Evolutionary conservation across 2,888 invertebrate species (phyloP).

Genomic region (Aphidius colemani): DNA sequence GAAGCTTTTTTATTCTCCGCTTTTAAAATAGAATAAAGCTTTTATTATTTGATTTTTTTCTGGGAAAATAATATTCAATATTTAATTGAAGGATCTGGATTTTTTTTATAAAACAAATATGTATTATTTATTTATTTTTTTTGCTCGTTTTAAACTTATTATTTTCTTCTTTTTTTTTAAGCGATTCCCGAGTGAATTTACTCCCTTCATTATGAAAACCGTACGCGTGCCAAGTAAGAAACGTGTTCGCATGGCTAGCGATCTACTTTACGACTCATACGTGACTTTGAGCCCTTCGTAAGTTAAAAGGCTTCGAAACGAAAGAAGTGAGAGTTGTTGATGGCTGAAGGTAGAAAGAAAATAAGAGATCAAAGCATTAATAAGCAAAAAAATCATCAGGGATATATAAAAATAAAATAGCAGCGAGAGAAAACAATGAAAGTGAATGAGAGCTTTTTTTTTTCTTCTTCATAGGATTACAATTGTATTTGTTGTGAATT

Average conservation of each 20-base stretch:
- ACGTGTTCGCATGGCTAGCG: slow-evolving; percentile 40
- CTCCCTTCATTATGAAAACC: slow-evolving; percentile 38
- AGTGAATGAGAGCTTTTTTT: too few species aligned
- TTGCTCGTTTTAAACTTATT: not conserved
- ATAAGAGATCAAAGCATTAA: too few species aligned
- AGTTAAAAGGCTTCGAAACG: slow-evolving; percentile 22
- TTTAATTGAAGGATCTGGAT: slow-evolving; percentile 11
- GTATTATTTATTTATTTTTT: not conserved
- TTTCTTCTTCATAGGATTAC: too few species aligned
- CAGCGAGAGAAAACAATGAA: too few species aligned
- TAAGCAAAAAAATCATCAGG: too few species aligned
- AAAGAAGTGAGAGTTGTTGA: slow-evolving; percentile 16
- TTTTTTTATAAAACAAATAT: slow-evolving; percentile 6
- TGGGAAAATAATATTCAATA: not conserved
- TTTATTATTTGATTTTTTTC: not conserved
- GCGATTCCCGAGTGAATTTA: slow-evolving; percentile 35
- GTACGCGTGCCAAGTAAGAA: slow-evolving; percentile 35
- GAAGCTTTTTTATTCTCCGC: slow-evolving; percentile 8
- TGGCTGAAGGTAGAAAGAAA: too few species aligned
- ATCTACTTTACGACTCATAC: slow-evolving; percentile 54
- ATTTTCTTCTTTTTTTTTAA: slow-evolving; percentile 20
- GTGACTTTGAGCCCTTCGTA: slow-evolving; percentile 42
- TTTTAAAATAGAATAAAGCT: not conserved
- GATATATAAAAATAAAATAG: too few species aligned
- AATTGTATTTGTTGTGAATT: too few species aligned